Conservation (phyloP, 2,113 vertebrate species). For the Ochotona curzoniae region DNA sequence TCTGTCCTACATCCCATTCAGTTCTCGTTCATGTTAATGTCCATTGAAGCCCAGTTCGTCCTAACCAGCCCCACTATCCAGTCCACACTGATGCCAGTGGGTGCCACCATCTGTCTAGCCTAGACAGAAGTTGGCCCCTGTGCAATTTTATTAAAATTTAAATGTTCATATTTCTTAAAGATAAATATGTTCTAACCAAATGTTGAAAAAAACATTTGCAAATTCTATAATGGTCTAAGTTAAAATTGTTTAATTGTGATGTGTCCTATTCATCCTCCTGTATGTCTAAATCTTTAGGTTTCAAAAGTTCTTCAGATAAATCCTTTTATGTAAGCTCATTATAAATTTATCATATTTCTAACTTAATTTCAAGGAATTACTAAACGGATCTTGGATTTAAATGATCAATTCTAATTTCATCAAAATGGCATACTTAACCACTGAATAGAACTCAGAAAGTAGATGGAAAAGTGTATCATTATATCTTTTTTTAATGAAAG, state of each 20-base stretch:
- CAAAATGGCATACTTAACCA: not conserved
- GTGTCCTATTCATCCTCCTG: not conserved
- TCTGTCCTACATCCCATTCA: too few species aligned
- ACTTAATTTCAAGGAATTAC: constrained; percentile 36
- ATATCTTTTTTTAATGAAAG: not conserved
- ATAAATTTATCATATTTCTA: constrained; percentile 21
- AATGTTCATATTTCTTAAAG: not conserved
- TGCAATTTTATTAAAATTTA: constrained; percentile 23
- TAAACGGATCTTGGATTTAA: not conserved
- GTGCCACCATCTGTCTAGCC: too few species aligned
- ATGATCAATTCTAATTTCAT: not conserved
- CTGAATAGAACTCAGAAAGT: not conserved
- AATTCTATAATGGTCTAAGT: not conserved
- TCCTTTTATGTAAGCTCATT: not conserved
- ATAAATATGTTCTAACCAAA: not conserved
- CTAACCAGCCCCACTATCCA: too few species aligned
- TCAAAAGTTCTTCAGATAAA: not conserved
- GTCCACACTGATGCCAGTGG: too few species aligned
- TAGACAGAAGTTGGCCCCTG: too few species aligned
- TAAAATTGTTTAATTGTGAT: not conserved
- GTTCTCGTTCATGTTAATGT: too few species aligned
- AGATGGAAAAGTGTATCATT: not conserved
- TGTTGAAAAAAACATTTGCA: not conserved
- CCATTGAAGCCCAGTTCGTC: too few species aligned
- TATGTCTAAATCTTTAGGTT: not conserved